phyloP scores from a whole-genome alignment of 2,888 invertebrate genomes.

The Drosophila prolongata region DNA sequence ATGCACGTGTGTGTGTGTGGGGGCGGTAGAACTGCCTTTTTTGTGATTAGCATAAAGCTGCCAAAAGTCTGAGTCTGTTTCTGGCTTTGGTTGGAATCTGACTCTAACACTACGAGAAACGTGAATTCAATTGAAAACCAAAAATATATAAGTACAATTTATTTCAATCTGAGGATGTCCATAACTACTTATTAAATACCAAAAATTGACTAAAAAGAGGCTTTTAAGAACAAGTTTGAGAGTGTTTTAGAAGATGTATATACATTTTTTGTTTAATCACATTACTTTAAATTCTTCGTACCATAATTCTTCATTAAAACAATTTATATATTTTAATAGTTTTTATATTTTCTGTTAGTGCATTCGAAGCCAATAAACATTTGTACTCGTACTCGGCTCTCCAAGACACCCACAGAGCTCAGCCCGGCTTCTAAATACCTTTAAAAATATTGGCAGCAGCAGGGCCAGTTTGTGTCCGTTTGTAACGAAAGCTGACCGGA shows the following conservation, averaged over 20 bases:
- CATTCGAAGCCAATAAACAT: slow-evolving; percentile 6
- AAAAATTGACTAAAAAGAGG: no score
- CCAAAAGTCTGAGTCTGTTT: slow-evolving; percentile 62
- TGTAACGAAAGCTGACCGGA: slow-evolving; percentile 35
- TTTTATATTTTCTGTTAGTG: slow-evolving; percentile 9
- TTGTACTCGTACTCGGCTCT: not conserved
- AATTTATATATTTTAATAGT: no score
- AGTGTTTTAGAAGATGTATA: no score
- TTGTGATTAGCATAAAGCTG: slow-evolving; percentile 78
- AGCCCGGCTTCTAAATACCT: slow-evolving; percentile 64
- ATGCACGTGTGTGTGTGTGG: slow-evolving; percentile 20
- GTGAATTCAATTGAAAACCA: slow-evolving; percentile 17
- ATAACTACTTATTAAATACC: no score
- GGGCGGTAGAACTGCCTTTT: slow-evolving; percentile 59
- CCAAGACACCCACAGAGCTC: slow-evolving; percentile 41
- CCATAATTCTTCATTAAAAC: no score
- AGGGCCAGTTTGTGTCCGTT: not conserved
- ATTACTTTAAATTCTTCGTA: no score
- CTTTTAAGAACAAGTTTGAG: no score
- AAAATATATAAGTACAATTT: no score
- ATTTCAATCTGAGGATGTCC: no score
- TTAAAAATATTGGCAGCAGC: slow-evolving; percentile 63
- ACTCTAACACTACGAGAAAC: slow-evolving; percentile 49
- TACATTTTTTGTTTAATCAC: no score
- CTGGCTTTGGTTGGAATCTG: slow-evolving; percentile 21